Evolutionary conservation across 2,888 invertebrate species (phyloP), one percentile per base, ranked within the genome.

Genomic region (Eupelmus urozonus): DNA sequence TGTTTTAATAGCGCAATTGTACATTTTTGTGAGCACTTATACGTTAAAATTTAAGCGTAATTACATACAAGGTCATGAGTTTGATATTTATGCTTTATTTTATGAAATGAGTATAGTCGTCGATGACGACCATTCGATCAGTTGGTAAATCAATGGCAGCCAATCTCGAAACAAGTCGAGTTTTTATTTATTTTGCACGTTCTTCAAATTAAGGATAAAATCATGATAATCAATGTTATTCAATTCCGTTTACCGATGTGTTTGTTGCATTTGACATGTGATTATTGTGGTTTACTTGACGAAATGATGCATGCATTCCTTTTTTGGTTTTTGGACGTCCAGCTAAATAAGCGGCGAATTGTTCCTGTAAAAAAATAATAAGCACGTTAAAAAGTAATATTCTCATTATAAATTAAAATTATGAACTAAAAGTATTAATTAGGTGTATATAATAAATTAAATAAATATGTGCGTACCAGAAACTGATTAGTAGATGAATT

Each of bases 341-440:
- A 13, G 94, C 94, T 67, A 94, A 86, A 83, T 93, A 93, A 76
- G 92, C 90, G 0, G 94, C 94, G 63, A 94, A 86, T 75, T 93
- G 92, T 86, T 93, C 94, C 94, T 94, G 83, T 20, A 87, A 80
- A 60, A 59, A 51, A 75, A 66, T 51, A 18, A 62, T 59, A 57
- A 25, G 27, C 34, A 18, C 1, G 16, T 59, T 59, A 45, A 34
- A 34, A 34, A n/a, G n/a, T n/a, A n/a, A n/a, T n/a, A n/a, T n/a
- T n/a, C n/a, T n/a, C n/a, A n/a, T n/a, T n/a, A n/a, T n/a, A n/a
- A n/a, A n/a, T n/a, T n/a, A n/a, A n/a, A n/a, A n/a, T 3, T 34
- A 34, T 5, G 34, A 34, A 34, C 9, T 34, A 5, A 34, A 13
- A 9, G 45, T 45, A 7, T 45, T 13, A 45, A 13, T 45, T 45